Conservation (phyloP, 2,888 invertebrate genomes). For the Dinocampus coccinellae region DNA sequence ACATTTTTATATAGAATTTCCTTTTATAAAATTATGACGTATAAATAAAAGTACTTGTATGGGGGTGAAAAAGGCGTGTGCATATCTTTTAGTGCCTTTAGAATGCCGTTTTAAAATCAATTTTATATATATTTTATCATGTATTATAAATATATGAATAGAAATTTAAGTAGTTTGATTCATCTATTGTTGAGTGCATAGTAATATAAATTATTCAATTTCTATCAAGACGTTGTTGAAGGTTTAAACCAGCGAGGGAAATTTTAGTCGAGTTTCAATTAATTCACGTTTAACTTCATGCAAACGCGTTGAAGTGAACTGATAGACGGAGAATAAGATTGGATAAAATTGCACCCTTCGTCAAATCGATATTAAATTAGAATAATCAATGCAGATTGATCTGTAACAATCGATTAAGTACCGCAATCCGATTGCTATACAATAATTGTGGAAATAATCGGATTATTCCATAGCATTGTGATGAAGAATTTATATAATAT, state of each 20-base stretch:
- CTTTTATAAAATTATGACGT: no score
- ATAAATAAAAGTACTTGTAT: not conserved
- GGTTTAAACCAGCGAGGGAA: not conserved
- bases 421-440: conserved; percentile 36
- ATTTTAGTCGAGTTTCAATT: conserved; percentile 15
- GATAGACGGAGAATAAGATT: no score
- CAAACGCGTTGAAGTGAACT: no score
- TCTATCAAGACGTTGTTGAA: conserved; percentile 29
- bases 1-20: not conserved
- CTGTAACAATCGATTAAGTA: conserved; percentile 43
- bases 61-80: not conserved
- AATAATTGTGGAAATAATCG: conserved; percentile 41
- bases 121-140: not conserved
- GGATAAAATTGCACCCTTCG: no score
- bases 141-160: no score
- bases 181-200: no score
- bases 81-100: no score
- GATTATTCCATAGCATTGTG: conserved; percentile 41
- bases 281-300: conserved; percentile 2
- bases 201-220: not conserved
- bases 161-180: no score
- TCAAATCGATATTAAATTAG: conserved; percentile 24
- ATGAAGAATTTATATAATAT: not conserved
- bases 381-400: conserved; percentile 10
- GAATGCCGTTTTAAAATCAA: not conserved